These are phyloP conservation scores for Quiscalus mexicanus DNA, from an alignment of 2,113 vertebrate genomes.

Conservation along the genomic window DNA sequence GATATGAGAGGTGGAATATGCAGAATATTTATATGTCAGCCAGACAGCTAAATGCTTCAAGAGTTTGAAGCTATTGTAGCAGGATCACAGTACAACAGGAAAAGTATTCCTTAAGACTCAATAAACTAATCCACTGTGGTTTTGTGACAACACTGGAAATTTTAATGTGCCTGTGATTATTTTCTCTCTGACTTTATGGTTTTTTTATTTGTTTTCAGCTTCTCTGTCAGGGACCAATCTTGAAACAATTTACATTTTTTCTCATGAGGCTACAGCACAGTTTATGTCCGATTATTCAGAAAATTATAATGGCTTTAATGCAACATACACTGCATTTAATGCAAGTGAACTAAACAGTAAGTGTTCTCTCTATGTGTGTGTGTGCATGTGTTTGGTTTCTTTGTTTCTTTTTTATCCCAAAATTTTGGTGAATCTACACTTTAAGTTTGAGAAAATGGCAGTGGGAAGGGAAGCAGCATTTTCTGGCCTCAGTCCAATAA, in stretches of 20 bases:
- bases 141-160: neutral
- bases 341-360: constrained; percentile 78
- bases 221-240: constrained; percentile 76
- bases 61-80: neutral
- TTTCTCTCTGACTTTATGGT: neutral
- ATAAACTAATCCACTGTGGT: neutral
- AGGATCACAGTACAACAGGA: neutral
- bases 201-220: constrained; percentile 72
- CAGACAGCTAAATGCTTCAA: neutral
- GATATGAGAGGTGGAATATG: neutral
- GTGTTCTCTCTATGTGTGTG: neutral
- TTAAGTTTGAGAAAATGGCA: neutral
- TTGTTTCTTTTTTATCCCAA: neutral
- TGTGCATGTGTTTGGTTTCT: neutral
- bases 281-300: constrained; percentile 77
- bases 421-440: neutral
- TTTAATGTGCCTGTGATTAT: neutral
- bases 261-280: constrained; percentile 80
- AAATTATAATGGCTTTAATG: constrained; percentile 81
- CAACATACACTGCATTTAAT: constrained; percentile 76
- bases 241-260: constrained; percentile 81
- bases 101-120: neutral
- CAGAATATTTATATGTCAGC: neutral
- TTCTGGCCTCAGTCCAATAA: neutral
- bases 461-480: neutral